A percentile compares a stretch with the other conserved stretches of the same genome.
Conservation (phyloP, 37 sponge, comb jelly and placozoan genomes). For the Petrosia ficiformis region DNA sequence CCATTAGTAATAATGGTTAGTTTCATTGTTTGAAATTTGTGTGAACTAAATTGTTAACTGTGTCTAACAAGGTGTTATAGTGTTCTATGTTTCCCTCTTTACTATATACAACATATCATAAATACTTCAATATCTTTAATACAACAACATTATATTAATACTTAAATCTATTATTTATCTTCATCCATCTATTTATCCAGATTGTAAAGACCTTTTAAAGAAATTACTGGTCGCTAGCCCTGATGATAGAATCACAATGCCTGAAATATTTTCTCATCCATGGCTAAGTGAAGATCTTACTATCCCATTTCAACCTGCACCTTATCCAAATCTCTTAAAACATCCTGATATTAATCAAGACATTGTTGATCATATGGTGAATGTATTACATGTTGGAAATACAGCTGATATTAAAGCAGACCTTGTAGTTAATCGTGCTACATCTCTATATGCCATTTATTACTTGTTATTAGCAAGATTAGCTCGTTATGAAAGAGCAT, state of each 20-base stretch:
- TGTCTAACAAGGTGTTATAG: not conserved
- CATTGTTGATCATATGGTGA: slow-evolving; percentile 72
- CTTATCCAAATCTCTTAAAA: slow-evolving; percentile 59
- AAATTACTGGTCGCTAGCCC: slow-evolving; percentile 69
- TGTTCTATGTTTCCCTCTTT: too few relatives aligned
- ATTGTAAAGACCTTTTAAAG: slow-evolving; percentile 76
- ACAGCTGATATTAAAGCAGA: slow-evolving; percentile 28
- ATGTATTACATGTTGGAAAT: slow-evolving; percentile 34
- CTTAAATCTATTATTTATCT: not conserved
- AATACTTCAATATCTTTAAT: not conserved
- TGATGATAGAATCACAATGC: slow-evolving; percentile 77
- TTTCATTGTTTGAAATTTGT: too few relatives aligned
- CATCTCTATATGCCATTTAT: slow-evolving; percentile 52
- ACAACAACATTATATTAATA: not conserved
- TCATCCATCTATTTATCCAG: slow-evolving; percentile 11
- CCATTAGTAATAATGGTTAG: too few relatives aligned
- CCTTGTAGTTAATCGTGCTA: slow-evolving; percentile 28
- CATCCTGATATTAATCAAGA: slow-evolving; percentile 46
- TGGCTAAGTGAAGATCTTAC: slow-evolving; percentile 71
- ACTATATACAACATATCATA: not conserved
- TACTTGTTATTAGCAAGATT: slow-evolving; percentile 49
- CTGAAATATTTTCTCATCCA: slow-evolving; percentile 66
- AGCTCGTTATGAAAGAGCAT: slow-evolving; percentile 20
- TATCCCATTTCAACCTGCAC: slow-evolving; percentile 46
- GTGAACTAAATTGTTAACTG: not conserved